These are phyloP conservation scores for Antitype chi DNA, from an alignment of 2,888 invertebrate genomes.

Conservation along the genomic window DNA sequence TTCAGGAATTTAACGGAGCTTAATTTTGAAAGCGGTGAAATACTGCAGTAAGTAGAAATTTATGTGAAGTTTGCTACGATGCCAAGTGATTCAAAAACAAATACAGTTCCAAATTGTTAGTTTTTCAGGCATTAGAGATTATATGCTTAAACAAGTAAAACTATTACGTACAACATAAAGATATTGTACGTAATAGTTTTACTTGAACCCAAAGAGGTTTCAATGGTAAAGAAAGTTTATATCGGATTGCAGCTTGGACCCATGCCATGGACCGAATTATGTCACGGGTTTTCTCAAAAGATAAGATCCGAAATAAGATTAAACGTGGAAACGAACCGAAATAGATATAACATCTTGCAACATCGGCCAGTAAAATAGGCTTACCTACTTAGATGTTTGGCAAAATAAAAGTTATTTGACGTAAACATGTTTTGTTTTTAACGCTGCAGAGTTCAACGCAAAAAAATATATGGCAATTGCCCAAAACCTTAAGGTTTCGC, in stretches of 20 bases:
- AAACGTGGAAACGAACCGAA: neutral
- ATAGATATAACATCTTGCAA: neutral
- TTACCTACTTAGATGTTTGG: neutral
- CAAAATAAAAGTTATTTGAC: constrained; percentile 3
- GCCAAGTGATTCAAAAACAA: neutral
- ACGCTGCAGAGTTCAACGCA: accelerated
- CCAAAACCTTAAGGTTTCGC: too few species aligned
- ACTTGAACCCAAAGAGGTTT: too few species aligned
- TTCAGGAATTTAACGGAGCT: neutral
- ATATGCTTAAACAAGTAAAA: neutral
- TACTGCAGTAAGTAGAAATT: neutral
- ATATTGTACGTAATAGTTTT: too few species aligned
- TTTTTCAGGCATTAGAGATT: neutral
- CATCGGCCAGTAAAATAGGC: neutral
- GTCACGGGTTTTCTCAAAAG: constrained; percentile 25
- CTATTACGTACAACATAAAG: neutral
- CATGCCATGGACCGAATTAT: constrained; percentile 39
- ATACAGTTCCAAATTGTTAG: neutral
- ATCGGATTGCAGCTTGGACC: constrained; percentile 31
- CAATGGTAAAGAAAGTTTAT: constrained; percentile 14
- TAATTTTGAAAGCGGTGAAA: neutral
- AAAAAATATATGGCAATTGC: neutral
- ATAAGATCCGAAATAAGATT: constrained; percentile 22
- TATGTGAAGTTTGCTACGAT: neutral
- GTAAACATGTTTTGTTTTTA: neutral